A percentile compares a stretch with the other conserved stretches of the same genome.
Conservation (phyloP, 2,113 vertebrate genomes). For the Percina caprodes region DNA sequence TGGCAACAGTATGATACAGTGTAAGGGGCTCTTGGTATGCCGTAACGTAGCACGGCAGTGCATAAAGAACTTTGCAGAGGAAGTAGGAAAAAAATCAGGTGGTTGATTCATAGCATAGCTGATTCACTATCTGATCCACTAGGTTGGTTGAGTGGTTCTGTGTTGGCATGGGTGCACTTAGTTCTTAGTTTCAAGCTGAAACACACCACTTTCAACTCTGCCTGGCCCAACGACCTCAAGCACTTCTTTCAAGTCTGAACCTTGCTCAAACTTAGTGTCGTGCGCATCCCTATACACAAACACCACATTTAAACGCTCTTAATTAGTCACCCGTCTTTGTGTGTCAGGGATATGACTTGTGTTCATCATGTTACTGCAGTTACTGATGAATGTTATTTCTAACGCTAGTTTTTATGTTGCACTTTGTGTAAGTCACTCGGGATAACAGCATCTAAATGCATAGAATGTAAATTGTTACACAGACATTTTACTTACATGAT, state of each 20-base stretch:
- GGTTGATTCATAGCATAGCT: background rate
- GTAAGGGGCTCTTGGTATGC: conserved; percentile 27
- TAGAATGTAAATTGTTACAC: background rate
- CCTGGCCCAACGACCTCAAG: background rate
- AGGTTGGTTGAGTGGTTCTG: background rate
- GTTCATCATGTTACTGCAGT: background rate
- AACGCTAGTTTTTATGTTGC: background rate
- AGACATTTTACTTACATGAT: conserved; percentile 91
- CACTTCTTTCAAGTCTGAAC: background rate
- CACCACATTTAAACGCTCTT: background rate
- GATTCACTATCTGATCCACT: background rate
- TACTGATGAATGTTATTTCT: background rate
- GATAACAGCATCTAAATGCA: background rate
- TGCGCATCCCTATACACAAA: background rate
- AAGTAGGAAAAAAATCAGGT: conserved; percentile 30
- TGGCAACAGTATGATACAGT: conserved; percentile 44
- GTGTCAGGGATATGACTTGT: background rate
- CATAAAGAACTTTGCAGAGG: conserved; percentile 60
- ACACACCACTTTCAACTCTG: background rate
- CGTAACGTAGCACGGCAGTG: conserved; percentile 30
- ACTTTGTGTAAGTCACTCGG: background rate
- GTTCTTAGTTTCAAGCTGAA: background rate
- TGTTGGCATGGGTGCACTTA: background rate
- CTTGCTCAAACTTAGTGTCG: background rate
- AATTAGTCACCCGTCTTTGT: background rate